Base-by-base conservation (phyloP, 2,888 invertebrate genomes). In the Hanleya hanleyi region DNA sequence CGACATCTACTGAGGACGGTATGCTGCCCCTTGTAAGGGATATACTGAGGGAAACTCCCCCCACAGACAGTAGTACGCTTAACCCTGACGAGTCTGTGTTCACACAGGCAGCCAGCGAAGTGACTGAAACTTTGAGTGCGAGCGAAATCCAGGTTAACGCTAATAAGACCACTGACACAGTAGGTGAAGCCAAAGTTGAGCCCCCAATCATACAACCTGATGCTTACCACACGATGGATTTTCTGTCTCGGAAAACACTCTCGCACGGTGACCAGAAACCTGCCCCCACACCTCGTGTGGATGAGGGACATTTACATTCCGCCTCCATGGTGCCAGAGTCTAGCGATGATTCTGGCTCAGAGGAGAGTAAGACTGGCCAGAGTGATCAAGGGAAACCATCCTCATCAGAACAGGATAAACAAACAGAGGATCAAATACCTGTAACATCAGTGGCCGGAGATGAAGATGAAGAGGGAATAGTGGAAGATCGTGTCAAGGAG, bases 221-320 rank as follows among this genome's bases (percentile, higher is more conserved):
- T 57, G 57, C 78, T 1, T 84, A 83, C 47, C 71, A 69, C 26
- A 79, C 80, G 22, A 77, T 70, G 37, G 77, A 74, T 22, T 83
- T 80, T 49, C 41, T 82, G 47, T 79, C 82, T 5, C 77, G 84
- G 62, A 82, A 82, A 73, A 79, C 81, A 18, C 72, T 84, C 9
- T 81, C 84, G 41, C 74, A 77, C 66, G 80, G 76, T 38, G 38
- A 36, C 32, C 22, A 33, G 35, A 64, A 65, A 15, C 47, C 51
- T 22, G 29, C 33, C 9, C 35, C 32, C 26, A 18, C 47, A n/a
- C 29, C 32, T 4, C 1, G 57, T 15, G 22, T 29, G 2, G 57
- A 29, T 4, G 57, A 57, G 22, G 57, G 29, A 57, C 57, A 22
- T 7, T 18, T 57, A n/a, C n/a, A n/a, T n/a, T n/a, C n/a, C n/a